Evolutionary conservation across 92 coral and sea anemone species (phyloP), one percentile per base, ranked within the genome.

Genomic region (Epizoanthus stellaris): DNA sequence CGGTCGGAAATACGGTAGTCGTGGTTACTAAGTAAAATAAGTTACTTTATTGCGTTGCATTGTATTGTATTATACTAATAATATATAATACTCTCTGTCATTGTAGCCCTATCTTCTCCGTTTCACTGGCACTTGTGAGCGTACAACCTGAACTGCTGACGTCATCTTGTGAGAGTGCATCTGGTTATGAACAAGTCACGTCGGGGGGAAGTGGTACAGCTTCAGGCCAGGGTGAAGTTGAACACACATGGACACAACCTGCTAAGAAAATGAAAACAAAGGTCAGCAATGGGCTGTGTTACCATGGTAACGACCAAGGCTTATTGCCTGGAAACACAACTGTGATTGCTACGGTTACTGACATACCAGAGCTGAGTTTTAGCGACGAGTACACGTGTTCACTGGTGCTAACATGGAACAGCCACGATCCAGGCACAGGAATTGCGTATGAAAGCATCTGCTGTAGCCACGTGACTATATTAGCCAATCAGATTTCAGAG

Each of bases 351-450:
- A 56, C 87, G 8, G 93, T 90, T 3, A 65, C 90, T 19, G 77
- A 81, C 52, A 14, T 94, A 17, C 98, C 98, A 14, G 66, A 82
- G 56, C 81, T 94, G 56, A 34, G 40, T 15, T 84, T 23, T 60
- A 65, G 59, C 7, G 64, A 76, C 20, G 79, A 65, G 20, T 86
- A 82, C 81, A 56, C 71, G 7, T 77, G 86, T 67, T 86, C 90
- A 16, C 86, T 92, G 42, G 92, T 87, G 40, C 73, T 92, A 20
- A 81, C 94, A 56, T 94, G 93, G 91, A 68, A 61, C 6, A 86
- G 87, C 75, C 8, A 84, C 5, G 1, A 54, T 40, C 5, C 20
- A 6, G 53, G 70, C 80, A 87, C 79, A 16, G 53, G 75, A 20
- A 3, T 23, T 73, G 81, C 52, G 45, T 20, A 36, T 16, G 68